Conservation (phyloP, 2,888 invertebrate species). For the Lepidocyrtinus sp. region DNA sequence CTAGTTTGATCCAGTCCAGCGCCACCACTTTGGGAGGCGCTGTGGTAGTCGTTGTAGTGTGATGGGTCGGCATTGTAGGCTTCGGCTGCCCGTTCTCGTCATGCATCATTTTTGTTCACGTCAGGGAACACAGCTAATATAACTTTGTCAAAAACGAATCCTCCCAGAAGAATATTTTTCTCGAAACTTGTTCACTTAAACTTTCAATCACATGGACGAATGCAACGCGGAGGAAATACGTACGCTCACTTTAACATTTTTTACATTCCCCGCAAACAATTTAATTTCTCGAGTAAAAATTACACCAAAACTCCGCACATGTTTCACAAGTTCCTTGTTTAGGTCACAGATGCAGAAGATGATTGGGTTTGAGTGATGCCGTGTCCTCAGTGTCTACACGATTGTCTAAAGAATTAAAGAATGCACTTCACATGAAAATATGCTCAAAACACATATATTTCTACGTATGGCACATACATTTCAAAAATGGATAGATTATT, state of each 20-base stretch:
- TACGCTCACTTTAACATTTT: not conserved
- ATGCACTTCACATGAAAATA: not conserved
- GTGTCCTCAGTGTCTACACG: too few relatives aligned
- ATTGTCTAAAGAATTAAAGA: not conserved
- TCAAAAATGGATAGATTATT: not conserved
- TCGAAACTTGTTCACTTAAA: too few relatives aligned
- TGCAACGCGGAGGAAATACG: too few relatives aligned
- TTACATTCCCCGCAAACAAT: too few relatives aligned
- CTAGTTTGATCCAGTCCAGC: constrained; percentile 82
- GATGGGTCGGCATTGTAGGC: constrained; percentile 36
- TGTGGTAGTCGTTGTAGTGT: constrained; percentile 70
- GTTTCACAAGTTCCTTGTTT: too few relatives aligned
- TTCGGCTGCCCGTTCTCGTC: constrained; percentile 50
- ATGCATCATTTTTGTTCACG: constrained; percentile 48
- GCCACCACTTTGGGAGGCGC: constrained; percentile 71
- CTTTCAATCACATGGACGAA: not conserved
- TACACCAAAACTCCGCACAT: too few relatives aligned
- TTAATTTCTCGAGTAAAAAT: too few relatives aligned
- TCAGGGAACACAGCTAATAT: too few relatives aligned
- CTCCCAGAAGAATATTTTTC: too few relatives aligned
- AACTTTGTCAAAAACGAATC: too few relatives aligned
- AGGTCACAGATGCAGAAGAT: too few relatives aligned
- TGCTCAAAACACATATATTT: not conserved
- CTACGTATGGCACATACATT: not conserved
- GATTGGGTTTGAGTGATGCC: too few relatives aligned